Base-by-base conservation (phyloP, 2,113 vertebrate species). In the Silurus glanis region DNA sequence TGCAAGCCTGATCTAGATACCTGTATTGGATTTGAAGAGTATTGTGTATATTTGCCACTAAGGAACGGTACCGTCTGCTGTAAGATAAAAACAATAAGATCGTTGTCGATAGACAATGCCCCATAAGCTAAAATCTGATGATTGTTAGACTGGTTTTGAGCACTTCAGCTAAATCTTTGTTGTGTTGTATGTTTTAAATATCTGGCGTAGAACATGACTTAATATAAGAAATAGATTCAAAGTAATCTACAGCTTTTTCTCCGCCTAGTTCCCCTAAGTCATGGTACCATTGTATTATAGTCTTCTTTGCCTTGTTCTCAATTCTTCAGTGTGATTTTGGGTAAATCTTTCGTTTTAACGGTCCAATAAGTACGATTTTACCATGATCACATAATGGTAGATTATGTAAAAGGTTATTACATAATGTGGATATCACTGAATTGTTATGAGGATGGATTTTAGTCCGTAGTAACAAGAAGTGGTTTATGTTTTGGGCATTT, bases 61-160 rank as follows among this genome's bases (percentile, higher is more conserved):
- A 87, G 80, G 82, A 25, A 66, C 51, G 87, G 87, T 87, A 89
- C 82, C 88, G 45, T 86, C 82, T 90, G 74, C 82, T 81, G 82
- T 82, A 56, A 83, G 80, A 78, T 76, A 82, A 85, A 80, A 49
- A 71, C 47, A 55, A 49, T 37, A 82, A 53, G 55, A 56, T 72
- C 53, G 67, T 75, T 82, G 80, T 88, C 72, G 67, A 49, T 85
- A 72, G 72, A 79, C 71, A 45, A 28, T 71, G 25, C 64, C 79
- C 67, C 61, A 69, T 51, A 84, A 87, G 83, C 85, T 83, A 87
- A 88, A 88, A 28, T 56, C 83, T 83, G 84, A 79, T 87, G 64
- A 87, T 79, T 75, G 74, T 85, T 62, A 76, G 69, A 66, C 47
- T 83, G 4, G 47, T 75, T 56, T 8, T 85, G 37, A 71, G 21